Conservation (phyloP, 2,797 vertebrate species). For the Discoglossus pictus region DNA sequence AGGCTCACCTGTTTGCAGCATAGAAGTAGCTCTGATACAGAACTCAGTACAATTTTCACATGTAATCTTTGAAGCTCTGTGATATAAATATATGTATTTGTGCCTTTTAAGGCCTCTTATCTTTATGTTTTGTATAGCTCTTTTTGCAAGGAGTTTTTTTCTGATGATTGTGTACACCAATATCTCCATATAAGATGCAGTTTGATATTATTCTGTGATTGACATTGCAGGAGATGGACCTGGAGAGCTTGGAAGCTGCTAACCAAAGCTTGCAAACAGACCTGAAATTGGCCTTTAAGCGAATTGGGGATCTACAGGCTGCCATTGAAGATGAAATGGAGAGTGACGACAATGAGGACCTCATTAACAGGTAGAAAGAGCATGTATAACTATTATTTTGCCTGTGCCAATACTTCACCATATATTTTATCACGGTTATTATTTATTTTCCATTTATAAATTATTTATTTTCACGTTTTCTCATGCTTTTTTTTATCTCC, state of each 20-base stretch:
- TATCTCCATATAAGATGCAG: too few species aligned
- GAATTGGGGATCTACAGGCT: constrained; percentile 95
- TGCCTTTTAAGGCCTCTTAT: too few species aligned
- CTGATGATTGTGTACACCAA: too few species aligned
- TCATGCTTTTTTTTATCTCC: constrained; percentile 35
- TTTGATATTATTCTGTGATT: too few species aligned
- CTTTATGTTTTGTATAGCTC: too few species aligned
- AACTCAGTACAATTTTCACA: too few species aligned
- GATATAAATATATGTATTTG: too few species aligned
- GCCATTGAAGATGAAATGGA: constrained; percentile 99
- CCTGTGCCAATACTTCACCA: constrained; percentile 21
- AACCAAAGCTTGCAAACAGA: constrained; percentile 97
- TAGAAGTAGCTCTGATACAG: too few species aligned
- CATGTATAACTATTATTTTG: neutral
- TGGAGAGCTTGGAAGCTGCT: constrained; percentile 92
- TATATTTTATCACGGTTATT: constrained; percentile 44
- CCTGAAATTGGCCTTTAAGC: constrained; percentile 95
- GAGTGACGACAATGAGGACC: constrained; percentile 95
- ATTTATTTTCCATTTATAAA: constrained; percentile 62
- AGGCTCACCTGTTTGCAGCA: too few species aligned
- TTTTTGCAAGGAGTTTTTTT: too few species aligned
- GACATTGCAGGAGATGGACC: constrained; percentile 89
- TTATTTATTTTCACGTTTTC: constrained; percentile 29
- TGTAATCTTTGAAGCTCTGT: too few species aligned
- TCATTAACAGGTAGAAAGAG: constrained; percentile 91